phyloP scores from a whole-genome alignment of 2,113 vertebrate species.

The Bambusicola thoracicus region DNA sequence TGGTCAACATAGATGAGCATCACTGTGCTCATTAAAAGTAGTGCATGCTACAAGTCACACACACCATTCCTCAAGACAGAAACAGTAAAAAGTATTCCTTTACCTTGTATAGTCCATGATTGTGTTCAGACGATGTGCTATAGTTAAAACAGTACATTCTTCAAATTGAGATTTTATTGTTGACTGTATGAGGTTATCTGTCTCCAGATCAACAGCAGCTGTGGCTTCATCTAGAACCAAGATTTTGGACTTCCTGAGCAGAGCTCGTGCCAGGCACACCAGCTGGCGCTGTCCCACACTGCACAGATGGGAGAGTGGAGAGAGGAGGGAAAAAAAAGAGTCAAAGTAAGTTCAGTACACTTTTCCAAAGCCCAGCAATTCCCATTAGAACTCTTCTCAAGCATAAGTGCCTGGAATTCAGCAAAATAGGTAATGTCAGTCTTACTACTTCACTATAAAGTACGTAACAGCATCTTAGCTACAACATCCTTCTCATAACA shows the following conservation, averaged over 20 bases:
- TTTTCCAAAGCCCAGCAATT: background rate
- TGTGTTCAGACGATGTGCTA: slow-evolving; percentile 94
- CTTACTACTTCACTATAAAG: background rate
- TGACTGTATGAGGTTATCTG: slow-evolving; percentile 93
- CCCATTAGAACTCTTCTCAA: background rate
- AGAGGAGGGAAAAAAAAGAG: background rate
- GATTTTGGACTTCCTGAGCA: slow-evolving; percentile 94
- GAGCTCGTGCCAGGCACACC: slow-evolving; percentile 91
- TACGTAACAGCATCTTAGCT: background rate
- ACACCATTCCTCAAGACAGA: background rate
- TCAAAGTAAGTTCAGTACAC: background rate
- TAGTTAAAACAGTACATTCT: slow-evolving; percentile 92
- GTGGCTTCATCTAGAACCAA: slow-evolving; percentile 96
- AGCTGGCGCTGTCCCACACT: slow-evolving; percentile 95
- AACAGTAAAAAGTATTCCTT: background rate
- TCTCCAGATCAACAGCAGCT: slow-evolving; percentile 94
- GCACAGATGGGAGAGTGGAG: background rate
- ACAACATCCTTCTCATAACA: background rate
- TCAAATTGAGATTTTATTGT: slow-evolving; percentile 93
- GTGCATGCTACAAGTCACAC: background rate
- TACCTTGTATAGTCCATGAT: slow-evolving; percentile 96
- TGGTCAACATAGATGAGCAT: background rate
- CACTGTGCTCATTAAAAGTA: background rate
- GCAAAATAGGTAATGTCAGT: background rate
- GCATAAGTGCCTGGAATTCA: background rate